Evolutionary conservation across 30 jellyfish, hydroid and myxozoan species (phyloP).

Genomic region (Nemopilema nomurai): DNA sequence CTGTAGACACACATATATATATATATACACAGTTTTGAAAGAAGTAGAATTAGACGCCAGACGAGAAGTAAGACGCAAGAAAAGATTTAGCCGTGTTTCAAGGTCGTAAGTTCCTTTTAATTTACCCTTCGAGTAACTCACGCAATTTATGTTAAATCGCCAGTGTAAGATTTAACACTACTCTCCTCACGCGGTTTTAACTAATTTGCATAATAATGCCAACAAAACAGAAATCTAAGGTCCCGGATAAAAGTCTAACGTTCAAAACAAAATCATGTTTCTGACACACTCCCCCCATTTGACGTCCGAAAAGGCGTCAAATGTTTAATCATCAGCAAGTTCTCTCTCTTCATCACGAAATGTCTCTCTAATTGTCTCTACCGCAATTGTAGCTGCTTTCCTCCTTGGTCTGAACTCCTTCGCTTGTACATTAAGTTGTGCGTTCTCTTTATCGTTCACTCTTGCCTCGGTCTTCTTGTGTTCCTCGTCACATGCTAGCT

Average conservation of each 20-base stretch:
- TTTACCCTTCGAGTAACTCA: too few species aligned
- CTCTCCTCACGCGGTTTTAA: background rate
- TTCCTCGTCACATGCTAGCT: slow-evolving; percentile 5
- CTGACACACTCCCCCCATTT: slow-evolving; percentile 35
- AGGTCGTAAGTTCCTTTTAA: too few species aligned
- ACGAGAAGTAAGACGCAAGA: too few species aligned
- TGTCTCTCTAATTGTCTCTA: slow-evolving; percentile 26
- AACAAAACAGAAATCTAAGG: background rate
- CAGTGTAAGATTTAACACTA: too few species aligned
- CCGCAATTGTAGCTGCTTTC: slow-evolving; percentile 36
- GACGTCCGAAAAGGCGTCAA: slow-evolving; percentile 33
- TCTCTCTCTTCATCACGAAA: slow-evolving; percentile 12
- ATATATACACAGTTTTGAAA: too few species aligned
- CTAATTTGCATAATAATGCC: background rate
- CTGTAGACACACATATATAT: too few species aligned
- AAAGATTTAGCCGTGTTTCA: too few species aligned
- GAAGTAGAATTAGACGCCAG: too few species aligned
- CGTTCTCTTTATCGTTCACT: slow-evolving; percentile 17
- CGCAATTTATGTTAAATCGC: too few species aligned
- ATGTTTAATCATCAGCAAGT: slow-evolving; percentile 21
- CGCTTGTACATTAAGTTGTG: slow-evolving; percentile 34
- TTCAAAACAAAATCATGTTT: background rate
- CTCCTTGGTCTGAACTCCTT: slow-evolving; percentile 40
- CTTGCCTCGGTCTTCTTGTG: slow-evolving; percentile 14
- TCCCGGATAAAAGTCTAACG: background rate